Conservation (phyloP, 1,140 invertebrate species). For the Forficula auricularia region DNA sequence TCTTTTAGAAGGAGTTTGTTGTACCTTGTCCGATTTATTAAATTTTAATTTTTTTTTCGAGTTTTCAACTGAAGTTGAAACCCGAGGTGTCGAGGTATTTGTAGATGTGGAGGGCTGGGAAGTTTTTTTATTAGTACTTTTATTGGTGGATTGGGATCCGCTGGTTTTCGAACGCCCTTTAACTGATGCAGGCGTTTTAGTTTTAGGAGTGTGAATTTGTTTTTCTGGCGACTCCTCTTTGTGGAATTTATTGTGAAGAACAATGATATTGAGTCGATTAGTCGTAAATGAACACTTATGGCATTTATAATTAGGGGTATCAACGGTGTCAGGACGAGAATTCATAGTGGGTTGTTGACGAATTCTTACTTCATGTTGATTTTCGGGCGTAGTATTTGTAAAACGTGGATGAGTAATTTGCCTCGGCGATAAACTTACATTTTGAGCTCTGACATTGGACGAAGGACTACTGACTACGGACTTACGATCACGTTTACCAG, state of each 20-base stretch:
- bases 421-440: conserved; percentile 3
- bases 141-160: no score
- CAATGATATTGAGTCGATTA: conserved; percentile 44
- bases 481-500: no score
- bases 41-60: conserved; percentile 7
- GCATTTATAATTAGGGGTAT: conserved; percentile 34
- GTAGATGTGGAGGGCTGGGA: no score
- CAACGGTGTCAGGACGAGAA: conserved; percentile 12
- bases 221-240: conserved; percentile 14
- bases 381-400: conserved; percentile 21
- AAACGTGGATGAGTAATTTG: conserved; percentile 33
- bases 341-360: conserved; percentile 27
- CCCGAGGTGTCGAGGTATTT: background rate
- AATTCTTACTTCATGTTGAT: conserved; percentile 43
- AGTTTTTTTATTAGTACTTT: no score
- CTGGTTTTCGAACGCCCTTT: no score
- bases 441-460: background rate
- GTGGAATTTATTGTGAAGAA: conserved; percentile 46
- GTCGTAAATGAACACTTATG: conserved; percentile 42
- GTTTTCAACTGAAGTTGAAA: conserved; percentile 1
- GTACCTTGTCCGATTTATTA: conserved; percentile 16
- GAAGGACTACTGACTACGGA: no score
- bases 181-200: no score
- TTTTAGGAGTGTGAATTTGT: no score
- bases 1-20: conserved; percentile 19